phyloP scores from a whole-genome alignment of 2,113 vertebrate species.

The Gymnogyps californianus region DNA sequence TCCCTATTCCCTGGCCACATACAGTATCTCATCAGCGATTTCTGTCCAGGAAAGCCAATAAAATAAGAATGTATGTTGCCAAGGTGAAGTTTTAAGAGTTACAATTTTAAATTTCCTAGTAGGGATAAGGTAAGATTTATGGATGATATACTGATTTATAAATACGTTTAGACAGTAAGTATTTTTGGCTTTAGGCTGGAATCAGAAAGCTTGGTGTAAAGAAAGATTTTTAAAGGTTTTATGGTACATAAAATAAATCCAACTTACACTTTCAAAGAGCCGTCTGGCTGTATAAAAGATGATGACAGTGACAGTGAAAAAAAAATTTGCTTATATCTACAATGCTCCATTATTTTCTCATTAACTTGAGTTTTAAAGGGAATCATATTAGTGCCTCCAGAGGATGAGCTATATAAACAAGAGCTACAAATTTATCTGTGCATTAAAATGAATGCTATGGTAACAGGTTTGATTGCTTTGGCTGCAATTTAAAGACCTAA shows the following conservation, averaged over 20 bases:
- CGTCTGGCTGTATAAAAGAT: conserved; percentile 49
- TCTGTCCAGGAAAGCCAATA: conserved; percentile 46
- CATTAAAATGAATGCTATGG: conserved; percentile 62
- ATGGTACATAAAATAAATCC: conserved; percentile 55
- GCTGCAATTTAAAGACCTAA: conserved; percentile 56
- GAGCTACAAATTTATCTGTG: conserved; percentile 52
- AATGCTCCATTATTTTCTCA: conserved; percentile 70
- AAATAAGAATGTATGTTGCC: conserved; percentile 13
- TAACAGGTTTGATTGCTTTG: conserved; percentile 59
- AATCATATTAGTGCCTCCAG: conserved; percentile 63
- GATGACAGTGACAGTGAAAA: conserved; percentile 29
- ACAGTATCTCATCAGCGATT: conserved; percentile 13
- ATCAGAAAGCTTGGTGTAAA: conserved; percentile 18
- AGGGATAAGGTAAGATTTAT: conserved; percentile 37
- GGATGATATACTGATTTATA: conserved; percentile 40
- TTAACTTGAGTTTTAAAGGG: conserved; percentile 65
- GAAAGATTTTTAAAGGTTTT: conserved; percentile 50
- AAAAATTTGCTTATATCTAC: conserved; percentile 47
- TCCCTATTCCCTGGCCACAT: conserved; percentile 10
- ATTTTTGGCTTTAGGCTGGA: conserved; percentile 31
- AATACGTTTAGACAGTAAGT: conserved; percentile 41
- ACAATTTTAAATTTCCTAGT: conserved; percentile 45
- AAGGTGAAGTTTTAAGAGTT: conserved; percentile 53
- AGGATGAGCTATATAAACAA: conserved; percentile 56
- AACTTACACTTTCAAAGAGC: conserved; percentile 52